Percentiles rank a stretch among this genome's conserved stretches.
Evolutionary conservation across 2,797 vertebrate genomes (phyloP).

Genomic region (Liparis tanakae): DNA sequence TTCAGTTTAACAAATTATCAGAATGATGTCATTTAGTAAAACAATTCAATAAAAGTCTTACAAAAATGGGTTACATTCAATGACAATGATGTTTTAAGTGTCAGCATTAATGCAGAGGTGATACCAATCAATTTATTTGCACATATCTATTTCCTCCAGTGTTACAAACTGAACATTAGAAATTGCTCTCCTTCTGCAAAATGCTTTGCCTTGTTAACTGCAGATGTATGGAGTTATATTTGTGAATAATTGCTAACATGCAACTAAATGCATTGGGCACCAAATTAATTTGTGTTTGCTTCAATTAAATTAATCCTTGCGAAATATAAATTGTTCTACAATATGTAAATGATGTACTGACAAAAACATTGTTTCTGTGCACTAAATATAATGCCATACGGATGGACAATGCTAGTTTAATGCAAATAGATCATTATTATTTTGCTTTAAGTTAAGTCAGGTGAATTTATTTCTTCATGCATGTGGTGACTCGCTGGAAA

Average conservation of each 20-base stretch:
- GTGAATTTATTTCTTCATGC: constrained; percentile 30
- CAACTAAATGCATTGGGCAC: background rate
- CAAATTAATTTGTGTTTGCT: background rate
- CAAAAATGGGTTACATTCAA: background rate
- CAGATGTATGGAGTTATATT: constrained; percentile 41
- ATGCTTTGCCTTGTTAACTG: constrained; percentile 29
- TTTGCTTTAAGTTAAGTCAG: background rate
- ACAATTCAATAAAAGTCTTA: background rate
- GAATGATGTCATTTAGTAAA: background rate
- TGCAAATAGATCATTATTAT: constrained; percentile 21
- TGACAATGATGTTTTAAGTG: background rate
- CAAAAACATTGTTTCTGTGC: background rate
- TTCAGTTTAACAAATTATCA: constrained; percentile 22
- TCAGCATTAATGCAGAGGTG: background rate
- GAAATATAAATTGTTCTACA: background rate
- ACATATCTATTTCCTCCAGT: background rate
- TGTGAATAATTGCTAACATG: constrained; percentile 14
- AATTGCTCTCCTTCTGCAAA: constrained; percentile 22
- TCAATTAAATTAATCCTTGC: background rate
- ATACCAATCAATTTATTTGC: background rate
- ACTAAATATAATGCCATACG: constrained; percentile 38
- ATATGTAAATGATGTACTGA: background rate
- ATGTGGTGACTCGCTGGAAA: constrained; percentile 51
- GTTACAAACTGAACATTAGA: constrained; percentile 15
- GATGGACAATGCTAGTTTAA: background rate